Evolutionary conservation across 1,140 invertebrate species (phyloP).

Genomic region (Alviniconcha marisindica): DNA sequence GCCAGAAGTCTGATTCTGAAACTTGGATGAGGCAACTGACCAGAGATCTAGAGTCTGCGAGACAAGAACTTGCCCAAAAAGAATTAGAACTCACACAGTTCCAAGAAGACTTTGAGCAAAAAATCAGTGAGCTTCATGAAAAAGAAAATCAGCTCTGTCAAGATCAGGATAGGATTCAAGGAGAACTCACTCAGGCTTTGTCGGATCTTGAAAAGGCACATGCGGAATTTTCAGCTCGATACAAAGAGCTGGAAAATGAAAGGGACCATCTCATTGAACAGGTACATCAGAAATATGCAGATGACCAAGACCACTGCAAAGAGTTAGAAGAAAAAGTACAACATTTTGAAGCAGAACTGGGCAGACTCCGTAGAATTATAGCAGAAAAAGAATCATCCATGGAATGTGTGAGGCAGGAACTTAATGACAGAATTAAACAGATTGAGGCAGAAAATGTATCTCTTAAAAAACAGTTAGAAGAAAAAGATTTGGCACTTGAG

Average conservation of each 20-base stretch:
- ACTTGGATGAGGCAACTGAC: background rate
- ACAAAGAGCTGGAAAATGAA: constrained; percentile 7
- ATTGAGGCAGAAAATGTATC: background rate
- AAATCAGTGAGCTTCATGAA: background rate
- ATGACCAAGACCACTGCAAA: background rate
- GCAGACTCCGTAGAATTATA: constrained; percentile 4
- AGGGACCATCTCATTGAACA: background rate
- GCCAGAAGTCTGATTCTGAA: constrained; percentile 9
- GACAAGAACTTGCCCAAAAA: constrained; percentile 10
- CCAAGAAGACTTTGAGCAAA: background rate
- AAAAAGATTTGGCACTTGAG: background rate
- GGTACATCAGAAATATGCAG: background rate
- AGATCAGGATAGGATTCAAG: background rate
- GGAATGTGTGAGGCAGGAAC: background rate
- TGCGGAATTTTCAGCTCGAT: background rate
- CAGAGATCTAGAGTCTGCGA: background rate
- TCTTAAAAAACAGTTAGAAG: background rate
- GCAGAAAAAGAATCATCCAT: constrained; percentile 20
- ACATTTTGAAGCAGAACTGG: background rate
- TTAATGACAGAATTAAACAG: constrained; percentile 1
- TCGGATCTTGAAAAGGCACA: background rate
- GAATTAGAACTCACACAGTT: background rate
- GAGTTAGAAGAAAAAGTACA: constrained; percentile 17
- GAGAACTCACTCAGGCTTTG: background rate
- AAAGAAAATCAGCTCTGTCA: background rate